phyloP scores from a whole-genome alignment of 2,888 invertebrate genomes.

The Nineta flava region DNA sequence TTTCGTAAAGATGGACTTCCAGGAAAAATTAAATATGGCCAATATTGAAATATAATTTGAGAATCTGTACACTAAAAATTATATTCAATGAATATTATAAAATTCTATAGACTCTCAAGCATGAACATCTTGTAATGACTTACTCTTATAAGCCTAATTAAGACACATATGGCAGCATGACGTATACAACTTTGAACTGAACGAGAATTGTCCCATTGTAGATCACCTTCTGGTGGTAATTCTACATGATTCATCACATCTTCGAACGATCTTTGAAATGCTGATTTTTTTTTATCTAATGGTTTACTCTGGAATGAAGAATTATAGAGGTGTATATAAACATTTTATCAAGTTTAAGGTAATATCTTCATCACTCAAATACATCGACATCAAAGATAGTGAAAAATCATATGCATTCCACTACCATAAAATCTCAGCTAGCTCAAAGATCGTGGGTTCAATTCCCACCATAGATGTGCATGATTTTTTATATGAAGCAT shows the following conservation, averaged over 20 bases:
- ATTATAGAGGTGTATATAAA: too few species aligned
- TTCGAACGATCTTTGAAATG: background rate
- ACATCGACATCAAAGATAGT: too few species aligned
- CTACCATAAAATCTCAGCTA: too few species aligned
- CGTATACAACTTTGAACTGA: conserved; percentile 43
- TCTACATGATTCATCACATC: background rate
- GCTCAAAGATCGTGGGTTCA: too few species aligned
- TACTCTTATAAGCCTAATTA: conserved; percentile 41
- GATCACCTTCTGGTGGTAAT: conserved; percentile 1
- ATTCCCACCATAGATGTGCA: too few species aligned
- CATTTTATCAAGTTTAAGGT: too few species aligned
- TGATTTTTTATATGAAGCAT: too few species aligned
- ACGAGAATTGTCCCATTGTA: conserved; percentile 15
- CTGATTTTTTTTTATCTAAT: conserved; percentile 2
- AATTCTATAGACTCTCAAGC: background rate
- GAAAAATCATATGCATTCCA: too few species aligned
- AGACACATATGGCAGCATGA: conserved; percentile 44
- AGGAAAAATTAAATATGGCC: conserved; percentile 7
- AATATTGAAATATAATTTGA: conserved; percentile 2
- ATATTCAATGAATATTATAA: background rate
- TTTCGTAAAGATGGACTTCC: conserved; percentile 7
- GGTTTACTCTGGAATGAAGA: background rate
- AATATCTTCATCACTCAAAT: too few species aligned
- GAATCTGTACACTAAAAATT: conserved; percentile 4
- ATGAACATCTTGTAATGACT: conserved; percentile 1